Percentiles rank a stretch among this genome's conserved stretches.
These are phyloP conservation scores for Fopius arisanus DNA, from an alignment of 1,140 invertebrate genomes.

Conservation along the genomic window DNA sequence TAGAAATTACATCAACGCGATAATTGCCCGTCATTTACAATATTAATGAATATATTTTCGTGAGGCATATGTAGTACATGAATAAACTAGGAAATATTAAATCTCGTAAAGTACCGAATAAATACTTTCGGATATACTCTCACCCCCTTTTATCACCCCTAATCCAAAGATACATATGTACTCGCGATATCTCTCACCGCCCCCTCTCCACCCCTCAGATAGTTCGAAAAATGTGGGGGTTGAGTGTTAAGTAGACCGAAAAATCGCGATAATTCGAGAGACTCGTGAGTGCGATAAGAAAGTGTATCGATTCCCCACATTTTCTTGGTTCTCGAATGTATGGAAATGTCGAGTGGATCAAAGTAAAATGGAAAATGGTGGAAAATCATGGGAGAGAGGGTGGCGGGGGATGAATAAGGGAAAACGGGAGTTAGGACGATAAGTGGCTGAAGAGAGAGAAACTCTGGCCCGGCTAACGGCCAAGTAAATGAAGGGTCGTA, in stretches of 20 bases:
- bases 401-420: slow-evolving; percentile 12
- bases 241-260: slow-evolving; percentile 19
- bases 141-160: slow-evolving; percentile 44
- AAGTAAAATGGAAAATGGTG: slow-evolving; percentile 41
- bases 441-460: slow-evolving; percentile 3
- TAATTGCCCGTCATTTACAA: too few species aligned
- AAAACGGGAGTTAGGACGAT: slow-evolving; percentile 16
- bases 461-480: neutral
- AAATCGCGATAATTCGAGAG: slow-evolving; percentile 24
- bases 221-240: slow-evolving; percentile 42
- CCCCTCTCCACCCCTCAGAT: slow-evolving; percentile 58
- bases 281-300: slow-evolving; percentile 14
- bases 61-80: too few species aligned
- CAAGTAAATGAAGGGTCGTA: slow-evolving; percentile 11
- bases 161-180: slow-evolving; percentile 55
- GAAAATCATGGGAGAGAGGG: neutral
- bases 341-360: neutral
- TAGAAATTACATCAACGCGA: too few species aligned
- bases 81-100: too few species aligned
- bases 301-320: neutral
- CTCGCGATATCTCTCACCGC: slow-evolving; percentile 60
- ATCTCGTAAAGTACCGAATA: neutral
- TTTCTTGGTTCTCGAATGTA: neutral
- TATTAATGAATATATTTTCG: too few species aligned
- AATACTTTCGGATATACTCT: neutral